Conservation (phyloP, 1,140 invertebrate species). For the Varroa destructor region DNA sequence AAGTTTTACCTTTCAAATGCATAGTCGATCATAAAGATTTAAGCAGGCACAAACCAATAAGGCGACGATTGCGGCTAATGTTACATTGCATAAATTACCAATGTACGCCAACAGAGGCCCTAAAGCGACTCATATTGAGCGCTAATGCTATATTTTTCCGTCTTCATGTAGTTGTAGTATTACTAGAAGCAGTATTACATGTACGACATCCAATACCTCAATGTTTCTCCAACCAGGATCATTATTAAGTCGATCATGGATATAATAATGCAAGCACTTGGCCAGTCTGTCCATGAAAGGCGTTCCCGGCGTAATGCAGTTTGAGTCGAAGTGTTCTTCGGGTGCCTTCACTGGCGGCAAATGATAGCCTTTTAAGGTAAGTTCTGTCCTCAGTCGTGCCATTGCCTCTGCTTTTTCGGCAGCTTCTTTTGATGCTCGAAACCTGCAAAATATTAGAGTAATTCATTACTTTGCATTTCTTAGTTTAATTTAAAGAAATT, state of each 20-base stretch:
- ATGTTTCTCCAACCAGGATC: conserved; percentile 89
- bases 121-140: no score
- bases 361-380: conserved; percentile 57
- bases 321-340: conserved; percentile 77
- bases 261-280: conserved; percentile 85
- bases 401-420: conserved; percentile 78
- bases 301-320: conserved; percentile 92
- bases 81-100: no score
- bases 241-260: conserved; percentile 83
- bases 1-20: neutral
- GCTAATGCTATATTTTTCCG: no score
- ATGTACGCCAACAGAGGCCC: no score
- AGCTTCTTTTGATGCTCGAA: conserved; percentile 88
- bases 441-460: conserved; percentile 40
- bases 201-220: conserved; percentile 47
- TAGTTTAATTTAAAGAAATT: no score
- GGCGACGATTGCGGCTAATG: no score
- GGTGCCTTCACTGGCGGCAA: conserved; percentile 80
- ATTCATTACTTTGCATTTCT: no score
- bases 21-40: no score
- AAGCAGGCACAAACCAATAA: no score
- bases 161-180: no score
- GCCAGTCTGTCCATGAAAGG: conserved; percentile 94
- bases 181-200: no score
- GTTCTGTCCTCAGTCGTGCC: conserved; percentile 51